Conservation (phyloP, 2,113 vertebrate genomes). For the Tachuris rubrigastra region DNA sequence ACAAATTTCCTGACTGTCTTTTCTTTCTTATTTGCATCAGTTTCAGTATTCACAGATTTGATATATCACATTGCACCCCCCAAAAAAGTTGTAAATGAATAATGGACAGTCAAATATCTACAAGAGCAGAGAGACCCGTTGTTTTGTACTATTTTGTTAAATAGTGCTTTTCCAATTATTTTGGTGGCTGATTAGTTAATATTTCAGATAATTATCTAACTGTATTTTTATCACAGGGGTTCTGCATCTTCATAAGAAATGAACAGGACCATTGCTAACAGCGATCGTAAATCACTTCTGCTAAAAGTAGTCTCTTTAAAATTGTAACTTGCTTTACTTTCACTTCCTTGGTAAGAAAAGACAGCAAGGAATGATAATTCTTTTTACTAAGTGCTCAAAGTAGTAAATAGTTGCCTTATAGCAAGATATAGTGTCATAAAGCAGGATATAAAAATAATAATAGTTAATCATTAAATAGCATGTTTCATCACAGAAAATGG, state of each 20-base stretch:
- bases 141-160: not conserved
- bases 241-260: not conserved
- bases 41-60: not conserved
- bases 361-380: not conserved
- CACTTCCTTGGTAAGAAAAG: not conserved
- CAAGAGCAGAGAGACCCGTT: not conserved
- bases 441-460: conserved; percentile 23
- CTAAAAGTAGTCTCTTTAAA: not conserved
- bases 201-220: not conserved
- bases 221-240: not conserved
- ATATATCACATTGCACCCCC: not conserved
- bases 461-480: conserved; percentile 37
- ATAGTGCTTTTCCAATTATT: not conserved
- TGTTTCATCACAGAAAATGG: conserved; percentile 12
- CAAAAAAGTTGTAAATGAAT: not conserved
- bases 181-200: not conserved
- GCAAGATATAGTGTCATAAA: conserved; percentile 12
- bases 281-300: not conserved
- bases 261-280: not conserved
- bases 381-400: not conserved
- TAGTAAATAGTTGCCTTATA: conserved; percentile 38
- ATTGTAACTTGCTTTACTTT: not conserved
- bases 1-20: not conserved
- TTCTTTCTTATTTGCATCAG: not conserved
- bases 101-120: not conserved